Base-by-base conservation (phyloP, 1,140 invertebrate genomes). In the Nomia melanderi region DNA sequence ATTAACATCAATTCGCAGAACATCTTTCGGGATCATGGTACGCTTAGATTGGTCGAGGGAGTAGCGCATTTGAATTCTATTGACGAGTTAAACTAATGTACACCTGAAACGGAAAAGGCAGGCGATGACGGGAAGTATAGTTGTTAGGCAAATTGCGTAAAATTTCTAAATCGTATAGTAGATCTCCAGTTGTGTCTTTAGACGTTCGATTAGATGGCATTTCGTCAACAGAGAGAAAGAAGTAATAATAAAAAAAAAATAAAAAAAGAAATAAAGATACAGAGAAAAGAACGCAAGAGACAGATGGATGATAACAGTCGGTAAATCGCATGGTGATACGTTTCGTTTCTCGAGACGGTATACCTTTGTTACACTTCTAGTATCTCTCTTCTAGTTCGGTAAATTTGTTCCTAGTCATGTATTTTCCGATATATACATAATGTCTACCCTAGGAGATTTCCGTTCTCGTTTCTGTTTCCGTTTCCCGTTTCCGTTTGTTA, bases 381-480 rank as follows among this genome's bases (percentile, higher is more conserved):
- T 59, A 39, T 53, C 65, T 82, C 44, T 63, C 56, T 59, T 44
- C 25, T 47, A 70, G 39, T 74, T n/a, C 73, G 73, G 73, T 78
- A 78, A 36, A 44, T 14, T 50, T 62, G 31, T 31, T 36, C 41
- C 36, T 78, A 50, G 47, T 54, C 23, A 73, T 53, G 73, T 69
- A 76, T 47, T 64, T 73, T 66, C 72, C 79, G 78, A 63, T 73
- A 47, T 74, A 56, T 74, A 75, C 36, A 73, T 53, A 44, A 80
- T 69, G 59, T 74, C 75, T 73, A 83, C 39, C 75, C 69, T 83
- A 81, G 66, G 75, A 83, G 81, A 88, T 89, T 91, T 90, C 81
- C 87, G 90, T 91, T 90, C 87, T 91, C 88, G 87, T 90, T 91
- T 91, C 84, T 91, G 87, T 91, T 91, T 89, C 69, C 81, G 81